Conservation (phyloP, 1,140 invertebrate species). For the Gonatopus flavifemur region DNA sequence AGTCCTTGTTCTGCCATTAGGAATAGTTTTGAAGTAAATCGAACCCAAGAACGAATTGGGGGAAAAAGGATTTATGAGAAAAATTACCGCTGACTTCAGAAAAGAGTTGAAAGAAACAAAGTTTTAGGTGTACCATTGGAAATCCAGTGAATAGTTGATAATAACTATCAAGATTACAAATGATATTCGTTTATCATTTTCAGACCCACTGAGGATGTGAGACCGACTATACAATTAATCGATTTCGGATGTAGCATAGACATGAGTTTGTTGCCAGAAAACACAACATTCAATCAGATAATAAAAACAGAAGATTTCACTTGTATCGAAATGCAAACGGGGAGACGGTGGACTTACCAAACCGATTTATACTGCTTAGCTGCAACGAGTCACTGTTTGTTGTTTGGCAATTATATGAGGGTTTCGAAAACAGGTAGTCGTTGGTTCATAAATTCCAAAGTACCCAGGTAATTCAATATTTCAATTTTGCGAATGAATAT, state of each 20-base stretch:
- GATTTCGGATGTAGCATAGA: slow-evolving; percentile 89
- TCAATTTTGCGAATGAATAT: background rate
- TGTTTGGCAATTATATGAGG: slow-evolving; percentile 88
- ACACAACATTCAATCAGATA: slow-evolving; percentile 75
- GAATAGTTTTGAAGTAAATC: no score
- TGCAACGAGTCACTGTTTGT: slow-evolving; percentile 80
- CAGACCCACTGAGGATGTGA: slow-evolving; percentile 63
- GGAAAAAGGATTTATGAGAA: no score
- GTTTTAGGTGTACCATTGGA: no score
- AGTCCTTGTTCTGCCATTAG: no score
- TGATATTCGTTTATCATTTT: slow-evolving; percentile 1
- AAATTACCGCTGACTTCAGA: no score
- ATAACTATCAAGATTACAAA: no score
- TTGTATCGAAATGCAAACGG: slow-evolving; percentile 85
- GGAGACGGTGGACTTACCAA: slow-evolving; percentile 89
- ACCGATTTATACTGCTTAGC: slow-evolving; percentile 87
- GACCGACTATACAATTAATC: slow-evolving; percentile 75
- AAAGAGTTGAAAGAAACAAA: no score
- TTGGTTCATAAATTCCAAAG: slow-evolving; percentile 70
- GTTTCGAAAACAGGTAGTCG: slow-evolving; percentile 66
- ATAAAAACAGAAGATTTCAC: slow-evolving; percentile 76
- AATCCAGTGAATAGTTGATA: no score
- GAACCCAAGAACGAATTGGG: no score
- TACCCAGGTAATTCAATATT: slow-evolving; percentile 61
- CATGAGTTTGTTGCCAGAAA: slow-evolving; percentile 78